phyloP scores from a whole-genome alignment of 2,797 vertebrate genomes.

The Hoplostethus atlanticus region DNA sequence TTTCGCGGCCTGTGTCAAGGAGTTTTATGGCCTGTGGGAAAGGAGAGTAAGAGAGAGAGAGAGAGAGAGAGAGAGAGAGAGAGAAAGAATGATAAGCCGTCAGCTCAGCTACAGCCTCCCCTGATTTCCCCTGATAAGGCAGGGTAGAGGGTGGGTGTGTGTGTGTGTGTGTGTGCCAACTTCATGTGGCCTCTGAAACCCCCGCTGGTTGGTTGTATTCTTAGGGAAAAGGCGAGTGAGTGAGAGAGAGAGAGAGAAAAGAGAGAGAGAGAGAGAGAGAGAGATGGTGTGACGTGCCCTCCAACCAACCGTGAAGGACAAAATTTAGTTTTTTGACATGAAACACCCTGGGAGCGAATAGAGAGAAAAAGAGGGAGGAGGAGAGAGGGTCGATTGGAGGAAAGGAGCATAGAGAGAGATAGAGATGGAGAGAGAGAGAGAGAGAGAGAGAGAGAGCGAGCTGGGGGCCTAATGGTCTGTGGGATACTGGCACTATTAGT shows the following conservation, averaged over 20 bases:
- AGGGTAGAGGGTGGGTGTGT: conserved; percentile 53
- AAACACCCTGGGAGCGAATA: conserved; percentile 44
- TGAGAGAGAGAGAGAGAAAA: conserved; percentile 21
- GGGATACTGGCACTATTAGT: conserved; percentile 53
- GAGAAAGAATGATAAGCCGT: conserved; percentile 43
- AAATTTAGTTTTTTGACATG: conserved; percentile 55
- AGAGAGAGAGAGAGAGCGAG: neutral
- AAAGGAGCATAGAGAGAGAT: conserved; percentile 7
- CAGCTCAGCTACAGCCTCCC: conserved; percentile 48
- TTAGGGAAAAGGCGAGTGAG: conserved; percentile 36
- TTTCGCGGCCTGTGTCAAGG: conserved; percentile 40
- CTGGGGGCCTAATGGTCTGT: conserved; percentile 43
- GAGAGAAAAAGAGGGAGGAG: neutral
- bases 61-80: conserved; percentile 31
- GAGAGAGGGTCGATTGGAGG: too few species aligned
- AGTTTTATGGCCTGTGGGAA: conserved; percentile 28
- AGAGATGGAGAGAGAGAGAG: conserved; percentile 17
- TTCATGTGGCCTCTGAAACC: conserved; percentile 38
- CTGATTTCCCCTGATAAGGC: conserved; percentile 73
- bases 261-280: conserved; percentile 15
- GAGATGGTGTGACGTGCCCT: conserved; percentile 58
- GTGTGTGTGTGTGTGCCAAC: neutral
- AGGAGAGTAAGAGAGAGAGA: conserved; percentile 29
- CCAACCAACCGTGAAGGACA: conserved; percentile 70
- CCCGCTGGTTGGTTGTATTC: conserved; percentile 36